phyloP scores from a whole-genome alignment of 1,140 invertebrate genomes.

The Drosophila arawakana region DNA sequence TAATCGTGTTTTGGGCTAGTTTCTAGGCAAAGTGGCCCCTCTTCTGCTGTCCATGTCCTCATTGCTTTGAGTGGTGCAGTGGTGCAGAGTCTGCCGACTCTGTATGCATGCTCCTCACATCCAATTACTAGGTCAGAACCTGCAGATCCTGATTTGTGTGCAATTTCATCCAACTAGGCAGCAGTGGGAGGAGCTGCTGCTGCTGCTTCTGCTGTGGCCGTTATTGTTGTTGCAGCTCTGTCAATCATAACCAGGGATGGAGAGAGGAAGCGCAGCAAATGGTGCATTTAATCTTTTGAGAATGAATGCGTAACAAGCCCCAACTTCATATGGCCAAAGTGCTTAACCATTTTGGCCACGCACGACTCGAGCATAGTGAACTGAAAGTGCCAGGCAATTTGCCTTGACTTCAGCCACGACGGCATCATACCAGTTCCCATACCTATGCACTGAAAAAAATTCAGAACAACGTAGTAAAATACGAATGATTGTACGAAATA shows the following conservation, averaged over 20 bases:
- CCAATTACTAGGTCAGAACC: slow-evolving; percentile 82
- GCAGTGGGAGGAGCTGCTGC: slow-evolving; percentile 23
- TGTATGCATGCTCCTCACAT: slow-evolving; percentile 68
- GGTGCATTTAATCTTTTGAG: slow-evolving; percentile 60
- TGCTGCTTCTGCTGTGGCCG: slow-evolving; percentile 6
- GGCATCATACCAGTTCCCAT: background rate
- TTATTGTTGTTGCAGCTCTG: slow-evolving; percentile 11
- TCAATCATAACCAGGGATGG: slow-evolving; percentile 33
- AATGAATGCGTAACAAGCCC: slow-evolving; percentile 47
- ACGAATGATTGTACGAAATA: too few relatives aligned
- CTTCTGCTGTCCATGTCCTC: slow-evolving; percentile 16
- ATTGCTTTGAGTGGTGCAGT: slow-evolving; percentile 22
- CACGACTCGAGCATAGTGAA: slow-evolving; percentile 46
- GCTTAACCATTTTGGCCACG: slow-evolving; percentile 37
- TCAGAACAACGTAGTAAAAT: too few relatives aligned
- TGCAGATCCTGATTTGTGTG: slow-evolving; percentile 69
- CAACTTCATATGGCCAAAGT: slow-evolving; percentile 17
- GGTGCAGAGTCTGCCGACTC: slow-evolving; percentile 29
- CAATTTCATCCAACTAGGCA: slow-evolving; percentile 60
- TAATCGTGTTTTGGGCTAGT: slow-evolving; percentile 84
- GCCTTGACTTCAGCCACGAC: slow-evolving; percentile 25
- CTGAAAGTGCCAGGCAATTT: slow-evolving; percentile 52
- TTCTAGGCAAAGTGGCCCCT: slow-evolving; percentile 47
- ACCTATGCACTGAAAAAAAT: too few relatives aligned
- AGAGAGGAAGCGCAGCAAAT: slow-evolving; percentile 36